Conservation (phyloP, 2,797 vertebrate species). For the Falco novaeseelandiae region DNA sequence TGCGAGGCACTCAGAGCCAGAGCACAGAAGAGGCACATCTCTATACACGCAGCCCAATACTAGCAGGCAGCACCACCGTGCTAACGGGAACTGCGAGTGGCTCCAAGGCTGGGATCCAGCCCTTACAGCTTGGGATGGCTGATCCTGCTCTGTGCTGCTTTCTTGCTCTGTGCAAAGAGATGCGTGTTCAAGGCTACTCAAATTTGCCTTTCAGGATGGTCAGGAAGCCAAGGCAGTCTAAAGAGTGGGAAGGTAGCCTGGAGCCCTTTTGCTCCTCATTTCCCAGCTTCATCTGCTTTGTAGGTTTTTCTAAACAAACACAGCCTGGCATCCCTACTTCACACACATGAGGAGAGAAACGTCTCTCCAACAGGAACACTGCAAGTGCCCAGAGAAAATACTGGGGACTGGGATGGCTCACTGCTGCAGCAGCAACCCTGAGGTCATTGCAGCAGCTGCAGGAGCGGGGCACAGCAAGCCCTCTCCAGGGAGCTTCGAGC, state of each 20-base stretch:
- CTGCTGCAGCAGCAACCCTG: background rate
- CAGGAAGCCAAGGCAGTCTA: background rate
- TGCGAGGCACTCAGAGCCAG: fast-evolving
- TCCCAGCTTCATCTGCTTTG: background rate
- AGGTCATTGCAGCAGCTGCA: background rate
- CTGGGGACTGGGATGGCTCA: fast-evolving
- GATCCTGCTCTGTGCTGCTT: background rate
- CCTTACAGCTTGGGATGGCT: background rate
- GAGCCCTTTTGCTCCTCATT: background rate
- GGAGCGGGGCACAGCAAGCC: background rate
- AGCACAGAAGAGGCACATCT: background rate
- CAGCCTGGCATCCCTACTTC: background rate
- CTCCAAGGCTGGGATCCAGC: background rate
- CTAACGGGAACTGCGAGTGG: fast-evolving
- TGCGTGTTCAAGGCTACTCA: no score
- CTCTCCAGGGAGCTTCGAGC: background rate
- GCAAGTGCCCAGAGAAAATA: background rate
- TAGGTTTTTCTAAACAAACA: background rate
- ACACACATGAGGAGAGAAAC: background rate
- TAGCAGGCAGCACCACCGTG: background rate
- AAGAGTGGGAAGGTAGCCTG: background rate
- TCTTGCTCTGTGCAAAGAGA: background rate
- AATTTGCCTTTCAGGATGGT: no score
- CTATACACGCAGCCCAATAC: fast-evolving
- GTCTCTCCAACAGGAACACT: background rate